These are phyloP conservation scores for Sandelia bainsii DNA, from an alignment of 2,797 vertebrate genomes.

Conservation along the genomic window DNA sequence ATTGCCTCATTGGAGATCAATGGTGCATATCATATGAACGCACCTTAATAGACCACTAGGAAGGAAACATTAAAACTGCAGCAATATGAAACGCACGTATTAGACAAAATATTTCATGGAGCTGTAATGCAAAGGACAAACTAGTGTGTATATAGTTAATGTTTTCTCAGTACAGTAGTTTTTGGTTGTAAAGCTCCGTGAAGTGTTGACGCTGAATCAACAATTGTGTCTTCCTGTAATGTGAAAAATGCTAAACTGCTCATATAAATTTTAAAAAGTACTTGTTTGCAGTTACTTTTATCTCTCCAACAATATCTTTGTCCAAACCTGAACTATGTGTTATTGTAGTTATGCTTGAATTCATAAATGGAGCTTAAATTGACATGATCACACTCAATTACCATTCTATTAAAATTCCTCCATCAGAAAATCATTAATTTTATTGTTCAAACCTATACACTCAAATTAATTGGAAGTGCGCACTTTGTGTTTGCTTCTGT, in stretches of 20 bases:
- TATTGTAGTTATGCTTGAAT: background rate
- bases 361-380: background rate
- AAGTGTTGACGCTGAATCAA: background rate
- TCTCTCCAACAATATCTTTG: background rate
- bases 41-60: constrained; percentile 41
- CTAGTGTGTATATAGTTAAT: background rate
- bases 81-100: constrained; percentile 28
- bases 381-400: background rate
- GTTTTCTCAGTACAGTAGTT: background rate
- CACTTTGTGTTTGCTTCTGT: no score
- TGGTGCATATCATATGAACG: constrained; percentile 45
- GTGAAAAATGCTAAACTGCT: background rate
- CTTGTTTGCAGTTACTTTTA: background rate
- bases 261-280: background rate
- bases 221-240: background rate
- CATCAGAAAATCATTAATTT: background rate
- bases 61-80: constrained; percentile 39
- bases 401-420: background rate
- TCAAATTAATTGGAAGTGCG: no score
- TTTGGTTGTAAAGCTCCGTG: background rate
- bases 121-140: constrained; percentile 16
- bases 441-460: background rate
- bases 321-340: background rate
- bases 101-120: constrained; percentile 33
- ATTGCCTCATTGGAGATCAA: constrained; percentile 54